A percentile compares a stretch with the other conserved stretches of the same genome.
These are phyloP conservation scores for honey bee (Apis mellifera) DNA, from an alignment of 1,140 invertebrate genomes.

Conservation along the genomic window DNA sequence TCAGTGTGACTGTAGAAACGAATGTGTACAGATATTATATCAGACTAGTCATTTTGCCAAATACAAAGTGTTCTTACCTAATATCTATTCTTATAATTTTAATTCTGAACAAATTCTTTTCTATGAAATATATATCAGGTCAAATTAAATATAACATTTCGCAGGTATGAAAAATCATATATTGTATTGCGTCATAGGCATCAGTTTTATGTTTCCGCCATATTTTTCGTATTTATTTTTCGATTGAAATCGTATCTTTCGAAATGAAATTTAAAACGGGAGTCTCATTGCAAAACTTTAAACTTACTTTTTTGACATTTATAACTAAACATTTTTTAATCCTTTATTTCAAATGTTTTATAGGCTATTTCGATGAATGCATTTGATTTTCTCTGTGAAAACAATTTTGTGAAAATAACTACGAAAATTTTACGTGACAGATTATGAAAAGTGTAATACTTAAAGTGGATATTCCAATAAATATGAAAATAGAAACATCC, in stretches of 20 bases:
- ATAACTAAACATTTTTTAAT: not conserved
- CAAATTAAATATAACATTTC: slow-evolving; percentile 26
- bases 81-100: slow-evolving; percentile 34
- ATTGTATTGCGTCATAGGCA: slow-evolving; percentile 53
- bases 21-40: not conserved
- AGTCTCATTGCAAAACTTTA: not conserved
- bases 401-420: slow-evolving; percentile 3
- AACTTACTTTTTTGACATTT: not conserved
- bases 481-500: not conserved
- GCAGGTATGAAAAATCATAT: slow-evolving; percentile 6
- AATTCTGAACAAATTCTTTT: slow-evolving; percentile 49
- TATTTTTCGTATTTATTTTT: not conserved
- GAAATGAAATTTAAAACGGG: slow-evolving; percentile 13
- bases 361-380: not conserved
- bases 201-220: slow-evolving; percentile 27
- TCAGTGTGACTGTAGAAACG: no score
- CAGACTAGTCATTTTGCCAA: not conserved
- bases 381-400: not conserved
- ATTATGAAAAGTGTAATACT: not conserved
- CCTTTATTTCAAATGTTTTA: not conserved
- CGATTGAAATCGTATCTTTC: slow-evolving; percentile 33
- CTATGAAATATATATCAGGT: slow-evolving; percentile 46
- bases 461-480: slow-evolving; percentile 1
- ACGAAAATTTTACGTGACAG: not conserved
- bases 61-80: not conserved